Evolutionary conservation across 2,888 invertebrate species (phyloP), one percentile per base, ranked within the genome.

Genomic region (Lepetodrilus schrolli): DNA sequence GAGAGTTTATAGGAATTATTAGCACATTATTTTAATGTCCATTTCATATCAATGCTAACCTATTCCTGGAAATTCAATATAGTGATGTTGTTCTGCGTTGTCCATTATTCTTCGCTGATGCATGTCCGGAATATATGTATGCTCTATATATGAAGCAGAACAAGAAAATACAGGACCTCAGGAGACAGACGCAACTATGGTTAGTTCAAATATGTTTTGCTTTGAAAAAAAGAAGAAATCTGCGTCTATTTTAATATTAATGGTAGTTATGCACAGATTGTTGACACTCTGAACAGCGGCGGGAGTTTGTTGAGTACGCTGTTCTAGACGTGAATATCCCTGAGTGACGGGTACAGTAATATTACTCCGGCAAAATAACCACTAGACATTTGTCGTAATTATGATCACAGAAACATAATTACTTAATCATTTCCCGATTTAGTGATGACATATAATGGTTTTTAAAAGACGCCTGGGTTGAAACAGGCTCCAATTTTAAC

Each of bases 341-440:
- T 43, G 43, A 10, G 43, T 43, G 10, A 17, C 43, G 43, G 13
- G 43, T 43, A 0, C 5, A 17, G 43, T 10, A 43, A 4, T 43
- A 43, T 43, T 43, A 17, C 17, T 13, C 13, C n/a, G 43, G 23
- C n/a, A 5, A 5, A 13, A 34, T 58, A 58, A 58, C 34, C 34
- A 30, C 30, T 30, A 58, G 30, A 23, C 26, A 34, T 17, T 58
- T 58, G 58, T 17, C 58, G 58, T 30, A 34, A 30, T 30, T 34
- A 58, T 58, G 26, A 58, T 30, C n/a, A 58, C 26, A 58, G 30
- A 58, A 58, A 58, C 58, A 58, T 58, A 58, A 58, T 58, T 23
- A 58, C 58, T 58, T 58, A 58, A 58, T 58, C 58, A 58, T 58
- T 58, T 58, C 34, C 58, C 58, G 58, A 58, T 58, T 58, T 58